Evolutionary conservation across 2,113 vertebrate species (phyloP).

Genomic region (Engystomops pustulosus): DNA sequence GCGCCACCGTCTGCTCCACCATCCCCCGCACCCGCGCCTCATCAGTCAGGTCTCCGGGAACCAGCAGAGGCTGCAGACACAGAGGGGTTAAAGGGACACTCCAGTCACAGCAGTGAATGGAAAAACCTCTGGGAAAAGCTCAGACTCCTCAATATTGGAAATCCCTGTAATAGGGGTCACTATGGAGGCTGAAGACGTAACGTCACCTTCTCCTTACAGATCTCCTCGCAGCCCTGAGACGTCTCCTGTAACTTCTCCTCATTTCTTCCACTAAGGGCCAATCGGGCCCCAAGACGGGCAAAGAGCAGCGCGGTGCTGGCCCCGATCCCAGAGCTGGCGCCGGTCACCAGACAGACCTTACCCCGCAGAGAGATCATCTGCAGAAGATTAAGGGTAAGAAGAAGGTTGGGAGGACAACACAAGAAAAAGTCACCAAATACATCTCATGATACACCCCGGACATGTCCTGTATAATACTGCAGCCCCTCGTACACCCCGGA

Average conservation of each 20-base stretch:
- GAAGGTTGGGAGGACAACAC: not conserved
- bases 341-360: slow-evolving; percentile 78
- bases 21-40: slow-evolving; percentile 73
- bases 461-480: too few species aligned
- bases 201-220: slow-evolving; percentile 68
- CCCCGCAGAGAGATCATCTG: slow-evolving; percentile 74
- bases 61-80: slow-evolving; percentile 71
- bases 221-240: slow-evolving; percentile 68
- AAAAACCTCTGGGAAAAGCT: too few species aligned
- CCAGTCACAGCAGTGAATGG: not conserved
- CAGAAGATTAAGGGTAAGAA: not conserved
- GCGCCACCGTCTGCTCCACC: slow-evolving; percentile 71
- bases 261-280: slow-evolving; percentile 79
- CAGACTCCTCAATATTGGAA: too few species aligned
- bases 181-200: too few species aligned
- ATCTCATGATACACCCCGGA: too few species aligned
- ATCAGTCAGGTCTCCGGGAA: slow-evolving; percentile 78
- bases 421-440: too few species aligned
- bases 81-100: not conserved
- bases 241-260: slow-evolving; percentile 73
- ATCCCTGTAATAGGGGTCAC: too few species aligned
- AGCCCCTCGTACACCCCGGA: not conserved
- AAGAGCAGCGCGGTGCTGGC: slow-evolving; percentile 76
- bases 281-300: slow-evolving; percentile 73
- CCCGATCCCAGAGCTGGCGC: slow-evolving; percentile 82